phyloP scores from a whole-genome alignment of 2,113 vertebrate species.

The Ceyx margarethae region DNA sequence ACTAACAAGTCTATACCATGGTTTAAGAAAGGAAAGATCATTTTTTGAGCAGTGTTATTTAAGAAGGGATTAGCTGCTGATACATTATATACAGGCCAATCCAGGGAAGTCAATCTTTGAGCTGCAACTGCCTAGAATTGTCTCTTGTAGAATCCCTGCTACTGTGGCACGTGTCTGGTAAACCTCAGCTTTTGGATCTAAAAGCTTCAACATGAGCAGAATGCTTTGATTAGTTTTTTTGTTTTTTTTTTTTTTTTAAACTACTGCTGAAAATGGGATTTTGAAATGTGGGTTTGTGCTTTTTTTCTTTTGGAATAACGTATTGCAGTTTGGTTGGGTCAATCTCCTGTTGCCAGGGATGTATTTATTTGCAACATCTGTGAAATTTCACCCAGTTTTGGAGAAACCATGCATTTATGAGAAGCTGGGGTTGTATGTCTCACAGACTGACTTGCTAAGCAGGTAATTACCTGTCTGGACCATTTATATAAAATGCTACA shows the following conservation, averaged over 20 bases:
- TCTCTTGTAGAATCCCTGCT: not conserved
- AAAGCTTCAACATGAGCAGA: not conserved
- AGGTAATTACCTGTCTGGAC: fast-evolving
- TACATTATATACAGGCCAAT: not conserved
- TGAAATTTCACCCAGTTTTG: not conserved
- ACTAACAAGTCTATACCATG: not conserved
- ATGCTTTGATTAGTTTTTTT: not conserved
- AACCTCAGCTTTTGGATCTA: not conserved
- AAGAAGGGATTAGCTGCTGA: not conserved
- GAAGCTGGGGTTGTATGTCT: not conserved
- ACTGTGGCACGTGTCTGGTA: not conserved
- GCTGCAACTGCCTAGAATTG: not conserved
- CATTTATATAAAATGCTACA: not conserved
- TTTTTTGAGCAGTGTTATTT: not conserved
- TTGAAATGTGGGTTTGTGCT: not conserved
- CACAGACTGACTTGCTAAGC: not conserved
- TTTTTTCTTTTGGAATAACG: not conserved
- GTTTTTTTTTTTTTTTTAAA: not conserved
- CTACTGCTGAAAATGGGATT: not conserved
- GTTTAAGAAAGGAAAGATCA: conserved; percentile 26
- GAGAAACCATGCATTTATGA: not conserved
- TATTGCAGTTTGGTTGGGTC: not conserved
- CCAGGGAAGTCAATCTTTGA: not conserved
- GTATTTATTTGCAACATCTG: not conserved
- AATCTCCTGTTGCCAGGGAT: not conserved